These are phyloP conservation scores for Chaunax sp. DNA, from an alignment of 2,797 vertebrate genomes.

Conservation along the genomic window DNA sequence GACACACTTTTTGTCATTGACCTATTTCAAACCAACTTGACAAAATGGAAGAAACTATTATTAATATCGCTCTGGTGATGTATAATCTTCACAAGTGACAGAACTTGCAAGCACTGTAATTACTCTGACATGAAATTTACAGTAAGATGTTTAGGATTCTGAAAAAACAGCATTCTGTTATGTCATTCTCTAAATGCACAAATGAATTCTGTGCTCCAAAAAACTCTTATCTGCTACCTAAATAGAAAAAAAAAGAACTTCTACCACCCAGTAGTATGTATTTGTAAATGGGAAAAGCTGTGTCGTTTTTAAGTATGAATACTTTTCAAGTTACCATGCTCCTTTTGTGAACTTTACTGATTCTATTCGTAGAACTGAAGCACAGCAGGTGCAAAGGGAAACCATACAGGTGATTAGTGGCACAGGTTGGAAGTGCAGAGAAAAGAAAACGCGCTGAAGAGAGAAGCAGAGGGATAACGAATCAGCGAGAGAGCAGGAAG, in stretches of 20 bases:
- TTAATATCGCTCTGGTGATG: background rate
- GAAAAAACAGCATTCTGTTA: too few species aligned
- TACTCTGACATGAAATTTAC: background rate
- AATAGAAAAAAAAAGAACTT: background rate
- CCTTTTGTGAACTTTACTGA: constrained; percentile 7
- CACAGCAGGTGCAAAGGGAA: constrained; percentile 40
- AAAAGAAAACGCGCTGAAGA: background rate
- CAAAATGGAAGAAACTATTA: background rate
- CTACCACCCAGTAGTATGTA: too few species aligned
- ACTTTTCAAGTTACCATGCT: background rate
- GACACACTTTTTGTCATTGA: background rate
- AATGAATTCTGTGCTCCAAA: background rate
- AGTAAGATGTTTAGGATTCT: too few species aligned
- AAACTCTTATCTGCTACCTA: background rate
- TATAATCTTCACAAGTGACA: background rate
- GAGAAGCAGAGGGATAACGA: constrained; percentile 25
- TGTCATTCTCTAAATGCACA: too few species aligned
- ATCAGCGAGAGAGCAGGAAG: constrained; percentile 25
- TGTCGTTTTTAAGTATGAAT: too few species aligned
- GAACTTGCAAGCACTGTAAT: background rate
- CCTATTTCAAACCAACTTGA: background rate
- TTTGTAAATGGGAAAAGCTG: background rate
- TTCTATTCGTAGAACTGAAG: constrained; percentile 6
- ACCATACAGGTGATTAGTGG: constrained; percentile 46
- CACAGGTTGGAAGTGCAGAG: constrained; percentile 13